These are phyloP conservation scores for Pseudorhiza aurosa DNA, from an alignment of 30 jellyfish, hydroid and myxozoan genomes.

Conservation along the genomic window DNA sequence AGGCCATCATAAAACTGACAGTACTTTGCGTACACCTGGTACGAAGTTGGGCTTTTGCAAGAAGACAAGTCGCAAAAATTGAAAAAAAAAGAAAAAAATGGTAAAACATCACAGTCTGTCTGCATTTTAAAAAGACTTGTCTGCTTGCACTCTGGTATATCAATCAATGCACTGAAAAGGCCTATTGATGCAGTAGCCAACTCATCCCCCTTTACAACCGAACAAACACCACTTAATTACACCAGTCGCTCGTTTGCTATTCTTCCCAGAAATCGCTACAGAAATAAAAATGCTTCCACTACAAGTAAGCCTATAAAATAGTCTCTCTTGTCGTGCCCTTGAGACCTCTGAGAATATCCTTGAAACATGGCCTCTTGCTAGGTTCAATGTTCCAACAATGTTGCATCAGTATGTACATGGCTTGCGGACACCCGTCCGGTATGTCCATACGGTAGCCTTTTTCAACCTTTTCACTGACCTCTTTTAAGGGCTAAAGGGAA, in stretches of 20 bases:
- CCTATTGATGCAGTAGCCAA: too few species aligned
- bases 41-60: too few species aligned
- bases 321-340: slow-evolving; percentile 68
- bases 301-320: slow-evolving; percentile 1
- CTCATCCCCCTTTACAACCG: too few species aligned
- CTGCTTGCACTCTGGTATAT: too few species aligned
- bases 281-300: neutral
- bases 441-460: slow-evolving; percentile 94
- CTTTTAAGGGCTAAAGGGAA: slow-evolving; percentile 86
- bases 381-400: slow-evolving; percentile 93
- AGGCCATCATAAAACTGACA: too few species aligned
- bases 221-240: neutral
- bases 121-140: too few species aligned
- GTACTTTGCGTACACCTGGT: too few species aligned
- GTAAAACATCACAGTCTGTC: too few species aligned
- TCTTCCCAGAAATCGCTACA: neutral
- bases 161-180: too few species aligned
- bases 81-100: too few species aligned
- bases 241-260: neutral
- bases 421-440: slow-evolving; percentile 95
- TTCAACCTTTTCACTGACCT: slow-evolving; percentile 83
- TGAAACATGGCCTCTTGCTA: slow-evolving; percentile 71
- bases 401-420: slow-evolving; percentile 76
- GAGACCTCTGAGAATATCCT: slow-evolving; percentile 27
- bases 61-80: too few species aligned